Percentiles rank a stretch among this genome's conserved stretches.
These are phyloP conservation scores for Potorous gilbertii DNA, from an alignment of 2,797 vertebrate species.

Conservation along the genomic window DNA sequence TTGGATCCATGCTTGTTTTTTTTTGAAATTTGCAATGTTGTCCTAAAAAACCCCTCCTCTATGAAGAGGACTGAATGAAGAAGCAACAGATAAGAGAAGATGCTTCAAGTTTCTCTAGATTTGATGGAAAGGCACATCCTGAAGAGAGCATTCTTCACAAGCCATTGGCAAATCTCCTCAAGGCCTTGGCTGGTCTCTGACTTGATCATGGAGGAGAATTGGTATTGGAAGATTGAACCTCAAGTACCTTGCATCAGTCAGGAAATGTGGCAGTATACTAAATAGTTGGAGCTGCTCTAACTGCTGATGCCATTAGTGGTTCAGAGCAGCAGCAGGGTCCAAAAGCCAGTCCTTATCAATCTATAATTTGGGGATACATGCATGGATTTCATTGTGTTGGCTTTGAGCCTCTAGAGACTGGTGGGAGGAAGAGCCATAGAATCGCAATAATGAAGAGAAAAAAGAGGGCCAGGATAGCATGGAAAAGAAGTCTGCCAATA, in stretches of 20 bases:
- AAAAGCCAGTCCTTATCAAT: neutral
- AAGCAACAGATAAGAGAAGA: neutral
- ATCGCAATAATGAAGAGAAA: neutral
- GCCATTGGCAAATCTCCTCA: neutral
- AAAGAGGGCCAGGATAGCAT: neutral
- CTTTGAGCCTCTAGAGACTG: neutral
- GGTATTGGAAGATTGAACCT: neutral
- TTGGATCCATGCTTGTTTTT: neutral
- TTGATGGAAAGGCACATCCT: neutral
- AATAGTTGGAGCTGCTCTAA: neutral
- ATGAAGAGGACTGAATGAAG: neutral
- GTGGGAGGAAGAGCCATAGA: neutral
- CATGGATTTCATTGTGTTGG: neutral
- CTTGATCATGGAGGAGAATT: neutral
- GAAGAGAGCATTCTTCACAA: neutral
- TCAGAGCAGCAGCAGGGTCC: neutral
- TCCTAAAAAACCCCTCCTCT: neutral
- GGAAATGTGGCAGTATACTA: neutral
- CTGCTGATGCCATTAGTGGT: neutral
- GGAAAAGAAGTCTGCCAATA: accelerated
- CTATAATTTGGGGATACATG: neutral
- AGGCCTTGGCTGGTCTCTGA: neutral
- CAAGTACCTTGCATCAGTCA: neutral
- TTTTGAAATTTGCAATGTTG: neutral
- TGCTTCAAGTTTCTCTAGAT: neutral